Conservation (phyloP, 2,797 vertebrate species). For the Sebastes cheni region DNA sequence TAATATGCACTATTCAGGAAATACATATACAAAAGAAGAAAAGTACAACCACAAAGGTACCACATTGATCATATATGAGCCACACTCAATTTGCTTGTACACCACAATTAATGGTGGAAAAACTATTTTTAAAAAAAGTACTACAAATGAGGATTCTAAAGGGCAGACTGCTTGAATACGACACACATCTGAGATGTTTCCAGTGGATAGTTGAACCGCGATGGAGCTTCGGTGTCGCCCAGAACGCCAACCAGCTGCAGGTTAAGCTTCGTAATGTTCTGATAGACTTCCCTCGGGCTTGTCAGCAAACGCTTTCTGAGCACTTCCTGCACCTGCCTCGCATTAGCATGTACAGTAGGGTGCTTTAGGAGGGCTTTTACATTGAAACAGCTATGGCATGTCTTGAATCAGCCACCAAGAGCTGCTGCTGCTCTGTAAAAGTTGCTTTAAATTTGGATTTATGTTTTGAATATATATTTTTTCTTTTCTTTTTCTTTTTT, state of each 20-base stretch:
- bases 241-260: not conserved
- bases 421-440: not conserved
- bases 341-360: slow-evolving; percentile 6
- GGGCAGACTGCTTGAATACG: not conserved
- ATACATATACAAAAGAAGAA: not conserved
- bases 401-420: slow-evolving; percentile 4
- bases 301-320: slow-evolving; percentile 9
- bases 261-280: slow-evolving; percentile 2
- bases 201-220: not conserved
- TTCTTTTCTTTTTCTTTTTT: not conserved
- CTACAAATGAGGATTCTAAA: not conserved
- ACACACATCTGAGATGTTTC: not conserved
- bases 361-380: not conserved
- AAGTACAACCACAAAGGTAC: not conserved
- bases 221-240: not conserved
- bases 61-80: not conserved
- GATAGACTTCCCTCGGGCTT: not conserved
- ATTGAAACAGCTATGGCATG: slow-evolving; percentile 7
- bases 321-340: slow-evolving; percentile 7
- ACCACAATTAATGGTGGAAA: not conserved
- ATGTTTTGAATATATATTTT: not conserved
- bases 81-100: not conserved
- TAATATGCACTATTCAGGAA: not conserved
- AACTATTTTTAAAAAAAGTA: no score
- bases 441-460: not conserved